Evolutionary conservation across 2,888 invertebrate species (phyloP).

Genomic region (Netelia inedita): DNA sequence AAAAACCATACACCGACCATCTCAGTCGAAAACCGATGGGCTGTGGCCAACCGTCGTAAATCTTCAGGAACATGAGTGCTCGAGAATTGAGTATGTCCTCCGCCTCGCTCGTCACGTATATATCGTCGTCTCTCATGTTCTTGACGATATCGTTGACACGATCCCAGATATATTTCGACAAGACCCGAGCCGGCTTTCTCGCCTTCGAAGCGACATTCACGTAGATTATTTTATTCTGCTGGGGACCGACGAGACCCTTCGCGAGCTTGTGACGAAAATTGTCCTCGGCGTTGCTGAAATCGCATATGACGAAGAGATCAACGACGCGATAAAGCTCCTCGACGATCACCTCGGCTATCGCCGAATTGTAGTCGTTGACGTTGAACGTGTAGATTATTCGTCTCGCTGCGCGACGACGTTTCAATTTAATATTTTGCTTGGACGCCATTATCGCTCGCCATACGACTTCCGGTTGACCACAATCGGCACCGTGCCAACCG

Average conservation of each 20-base stretch:
- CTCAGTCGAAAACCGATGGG: constrained; percentile 88
- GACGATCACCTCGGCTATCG: constrained; percentile 88
- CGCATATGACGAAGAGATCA: constrained; percentile 89
- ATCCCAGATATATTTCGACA: constrained; percentile 85
- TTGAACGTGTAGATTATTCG: constrained; percentile 87
- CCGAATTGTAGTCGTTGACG: constrained; percentile 86
- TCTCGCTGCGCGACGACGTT: constrained; percentile 85
- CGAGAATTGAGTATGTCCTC: constrained; percentile 88
- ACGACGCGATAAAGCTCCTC: constrained; percentile 88
- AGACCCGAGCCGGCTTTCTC: constrained; percentile 75
- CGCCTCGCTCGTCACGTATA: constrained; percentile 87
- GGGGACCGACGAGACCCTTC: constrained; percentile 85
- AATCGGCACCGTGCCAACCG: constrained; percentile 89
- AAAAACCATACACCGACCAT: constrained; percentile 90
- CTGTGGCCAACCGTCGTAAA: constrained; percentile 89
- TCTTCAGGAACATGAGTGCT: constrained; percentile 89
- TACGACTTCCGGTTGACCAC: constrained; percentile 89
- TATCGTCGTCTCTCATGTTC: constrained; percentile 86
- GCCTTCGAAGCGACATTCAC: constrained; percentile 80
- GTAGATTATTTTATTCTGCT: constrained; percentile 87
- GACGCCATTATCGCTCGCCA: constrained; percentile 89
- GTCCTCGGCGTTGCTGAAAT: constrained; percentile 83
- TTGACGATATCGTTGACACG: constrained; percentile 83
- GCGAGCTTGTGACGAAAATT: constrained; percentile 85
- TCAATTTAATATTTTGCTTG: constrained; percentile 85